A percentile compares a stretch with the other conserved stretches of the same genome.
phyloP scores from a whole-genome alignment of 2,888 invertebrate species.

The Hyles lineata region DNA sequence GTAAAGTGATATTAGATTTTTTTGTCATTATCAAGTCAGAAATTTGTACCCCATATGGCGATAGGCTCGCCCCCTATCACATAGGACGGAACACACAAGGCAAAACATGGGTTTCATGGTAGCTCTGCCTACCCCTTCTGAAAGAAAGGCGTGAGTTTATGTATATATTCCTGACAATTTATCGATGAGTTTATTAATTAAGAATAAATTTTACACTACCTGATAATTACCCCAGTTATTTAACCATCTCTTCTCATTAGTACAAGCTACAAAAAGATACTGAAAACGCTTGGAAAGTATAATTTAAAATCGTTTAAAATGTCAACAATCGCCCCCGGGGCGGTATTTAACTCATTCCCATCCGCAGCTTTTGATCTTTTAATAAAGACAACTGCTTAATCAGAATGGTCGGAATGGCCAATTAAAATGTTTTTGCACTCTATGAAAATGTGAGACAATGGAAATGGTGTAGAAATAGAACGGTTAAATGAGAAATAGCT shows the following conservation, averaged over 20 bases:
- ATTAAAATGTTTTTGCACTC: not conserved
- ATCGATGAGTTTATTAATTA: too few species aligned
- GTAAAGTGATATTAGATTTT: too few species aligned
- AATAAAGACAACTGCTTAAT: not conserved
- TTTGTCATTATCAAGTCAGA: too few species aligned
- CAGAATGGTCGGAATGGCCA: not conserved
- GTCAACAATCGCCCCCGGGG: not conserved
- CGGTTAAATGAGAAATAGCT: too few species aligned
- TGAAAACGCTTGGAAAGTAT: not conserved
- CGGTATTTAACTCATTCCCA: not conserved
- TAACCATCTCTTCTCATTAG: not conserved
- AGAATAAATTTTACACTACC: not conserved
- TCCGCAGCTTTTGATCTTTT: not conserved
- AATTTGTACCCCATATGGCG: too few species aligned
- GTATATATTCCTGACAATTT: too few species aligned
- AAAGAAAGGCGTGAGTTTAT: too few species aligned
- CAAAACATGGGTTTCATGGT: too few species aligned
- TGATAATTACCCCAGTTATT: not conserved
- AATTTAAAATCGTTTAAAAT: not conserved
- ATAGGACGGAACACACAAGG: too few species aligned
- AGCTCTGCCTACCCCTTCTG: too few species aligned
- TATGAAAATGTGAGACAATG: not conserved
- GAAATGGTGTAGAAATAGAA: not conserved
- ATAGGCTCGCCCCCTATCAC: too few species aligned
- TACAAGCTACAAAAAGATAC: not conserved